Evolutionary conservation across 2,888 invertebrate species (phyloP), one percentile per base, ranked within the genome.

Genomic region (Sceliomorpha sp.): DNA sequence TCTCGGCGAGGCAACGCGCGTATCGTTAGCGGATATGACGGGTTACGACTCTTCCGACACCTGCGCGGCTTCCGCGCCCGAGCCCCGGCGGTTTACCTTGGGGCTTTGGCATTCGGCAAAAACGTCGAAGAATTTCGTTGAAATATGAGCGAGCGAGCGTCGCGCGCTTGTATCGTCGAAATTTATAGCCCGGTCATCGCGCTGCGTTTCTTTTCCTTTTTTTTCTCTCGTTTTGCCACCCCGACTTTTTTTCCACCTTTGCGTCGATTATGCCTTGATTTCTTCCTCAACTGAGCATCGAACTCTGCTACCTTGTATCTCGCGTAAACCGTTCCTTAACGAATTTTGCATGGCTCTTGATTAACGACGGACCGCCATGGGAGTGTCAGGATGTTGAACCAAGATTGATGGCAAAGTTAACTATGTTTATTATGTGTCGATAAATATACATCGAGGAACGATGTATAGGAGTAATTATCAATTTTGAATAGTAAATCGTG

Each of bases 231-330:
- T 10, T 4, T 31, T 31, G n/a, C 2, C n/a, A 2, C 31, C n/a
- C 31, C 31, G n/a, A 31, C n/a, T 64, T 64, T 64, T 64, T 56
- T 42, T 2, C 37, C 14, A 17, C 12, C 27, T 32, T 27, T 32
- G 47, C 3, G 36, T 53, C 58, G 51, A 66, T 58, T 56, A 29
- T 40, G 47, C 45, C 42, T 26, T 47, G 32, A 39, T 66, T 58
- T 67, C 67, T 55, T 59, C 59, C 53, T 67, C 59, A 67, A 48
- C 59, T 59, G 36, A 47, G 53, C 59, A 47, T 67, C 67, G 14
- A 67, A 59, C 51, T 67, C 59, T 67, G 59, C 53, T 67, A 59
- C 67, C 42, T 59, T 51, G 58, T 58, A 53, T 48, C 53, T 37
- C 47, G 53, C 59, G 53, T 53, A 67, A 67, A 67, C 59, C 8